A percentile compares a stretch with the other conserved stretches of the same genome.
phyloP scores from a whole-genome alignment of 30 jellyfish, hydroid and myxozoan species.

The Pelagia noctiluca region DNA sequence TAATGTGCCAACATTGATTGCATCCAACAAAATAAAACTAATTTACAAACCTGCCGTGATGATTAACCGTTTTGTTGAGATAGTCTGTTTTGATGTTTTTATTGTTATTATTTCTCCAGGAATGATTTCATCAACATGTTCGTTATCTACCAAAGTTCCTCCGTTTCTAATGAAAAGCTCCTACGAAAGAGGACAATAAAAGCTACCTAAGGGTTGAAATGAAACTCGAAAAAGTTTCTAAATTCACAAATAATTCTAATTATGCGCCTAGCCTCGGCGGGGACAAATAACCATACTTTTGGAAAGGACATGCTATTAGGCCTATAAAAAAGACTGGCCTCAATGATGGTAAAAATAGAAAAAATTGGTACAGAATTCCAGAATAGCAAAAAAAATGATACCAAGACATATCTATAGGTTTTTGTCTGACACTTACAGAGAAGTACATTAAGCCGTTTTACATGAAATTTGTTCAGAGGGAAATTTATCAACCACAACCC shows the following conservation, averaged over 20 bases:
- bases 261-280: no score
- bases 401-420: no score
- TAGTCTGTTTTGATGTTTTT: slow-evolving; percentile 23
- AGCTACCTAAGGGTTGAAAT: background rate
- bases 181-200: slow-evolving; percentile 20
- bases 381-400: no score
- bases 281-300: no score
- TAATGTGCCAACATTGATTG: background rate
- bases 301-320: no score
- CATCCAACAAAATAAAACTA: background rate
- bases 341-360: no score
- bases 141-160: slow-evolving; percentile 71
- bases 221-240: background rate
- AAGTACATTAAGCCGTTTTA: no score
- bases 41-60: slow-evolving; percentile 74
- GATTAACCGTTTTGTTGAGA: slow-evolving; percentile 45
- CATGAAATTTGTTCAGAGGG: no score
- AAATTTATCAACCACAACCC: no score
- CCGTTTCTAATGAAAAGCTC: slow-evolving; percentile 64
- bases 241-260: background rate
- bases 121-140: slow-evolving; percentile 39
- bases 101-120: slow-evolving; percentile 68
- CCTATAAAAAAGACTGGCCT: no score
- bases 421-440: no score
- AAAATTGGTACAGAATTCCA: no score